Conservation (phyloP, 2,888 invertebrate genomes). For the Nymphalis polychloros region DNA sequence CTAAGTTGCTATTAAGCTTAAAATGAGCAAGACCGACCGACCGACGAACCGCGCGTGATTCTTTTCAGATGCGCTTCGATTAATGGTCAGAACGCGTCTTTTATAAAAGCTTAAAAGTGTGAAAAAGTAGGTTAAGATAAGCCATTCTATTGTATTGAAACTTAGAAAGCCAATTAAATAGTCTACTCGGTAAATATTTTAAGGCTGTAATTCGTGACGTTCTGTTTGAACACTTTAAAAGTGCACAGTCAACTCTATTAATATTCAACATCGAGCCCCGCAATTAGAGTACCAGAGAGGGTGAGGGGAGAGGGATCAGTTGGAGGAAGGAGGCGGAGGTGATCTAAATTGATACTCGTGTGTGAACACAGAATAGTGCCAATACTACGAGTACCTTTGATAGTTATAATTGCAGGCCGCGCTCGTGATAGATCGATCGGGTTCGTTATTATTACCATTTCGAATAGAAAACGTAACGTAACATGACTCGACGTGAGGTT, state of each 20-base stretch:
- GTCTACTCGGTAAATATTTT: not conserved
- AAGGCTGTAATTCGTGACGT: not conserved
- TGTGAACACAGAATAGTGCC: constrained; percentile 15
- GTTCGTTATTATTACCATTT: not conserved
- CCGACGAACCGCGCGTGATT: too few species aligned
- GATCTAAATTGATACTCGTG: constrained; percentile 13
- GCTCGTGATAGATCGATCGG: not conserved
- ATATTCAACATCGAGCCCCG: constrained; percentile 23
- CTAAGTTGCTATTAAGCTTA: too few species aligned
- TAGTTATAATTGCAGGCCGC: constrained; percentile 12
- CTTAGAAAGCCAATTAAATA: not conserved
- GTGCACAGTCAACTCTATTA: constrained; percentile 22
- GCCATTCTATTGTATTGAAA: not conserved
- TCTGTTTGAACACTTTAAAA: constrained; percentile 11
- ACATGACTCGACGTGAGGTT: too few species aligned
- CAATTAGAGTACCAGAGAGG: constrained; percentile 8
- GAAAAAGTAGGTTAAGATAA: too few species aligned
- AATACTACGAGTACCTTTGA: constrained; percentile 13
- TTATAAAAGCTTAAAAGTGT: too few species aligned
- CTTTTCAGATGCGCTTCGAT: too few species aligned
- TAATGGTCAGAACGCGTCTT: too few species aligned
- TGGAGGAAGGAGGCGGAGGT: not conserved
- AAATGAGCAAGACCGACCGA: too few species aligned
- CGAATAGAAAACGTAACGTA: too few species aligned
- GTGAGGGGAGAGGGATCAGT: not conserved